Evolutionary conservation across 2,888 invertebrate species (phyloP).

Genomic region (Nephrocerus scutellatus): DNA sequence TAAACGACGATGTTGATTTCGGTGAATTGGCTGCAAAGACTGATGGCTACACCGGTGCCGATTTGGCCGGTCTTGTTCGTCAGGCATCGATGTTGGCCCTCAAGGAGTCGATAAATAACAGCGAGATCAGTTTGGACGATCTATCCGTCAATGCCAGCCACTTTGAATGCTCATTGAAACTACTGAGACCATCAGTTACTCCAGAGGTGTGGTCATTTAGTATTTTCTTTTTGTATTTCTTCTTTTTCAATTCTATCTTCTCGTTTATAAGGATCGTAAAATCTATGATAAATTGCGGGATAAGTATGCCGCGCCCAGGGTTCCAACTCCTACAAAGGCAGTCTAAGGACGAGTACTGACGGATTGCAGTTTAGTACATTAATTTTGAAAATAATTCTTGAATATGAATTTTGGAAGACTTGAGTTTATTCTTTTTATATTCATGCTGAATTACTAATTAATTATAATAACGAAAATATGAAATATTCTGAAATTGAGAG

Average conservation of each 20-base stretch:
- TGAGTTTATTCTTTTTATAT: neutral
- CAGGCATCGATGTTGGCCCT: slow-evolving; percentile 79
- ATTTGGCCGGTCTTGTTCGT: slow-evolving; percentile 80
- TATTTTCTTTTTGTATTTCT: slow-evolving; percentile 13
- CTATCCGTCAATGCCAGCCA: slow-evolving; percentile 62
- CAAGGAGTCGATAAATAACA: slow-evolving; percentile 62
- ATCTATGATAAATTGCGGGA: slow-evolving; percentile 68
- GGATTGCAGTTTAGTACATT: slow-evolving; percentile 4
- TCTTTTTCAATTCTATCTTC: slow-evolving; percentile 1
- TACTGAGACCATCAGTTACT: slow-evolving; percentile 82
- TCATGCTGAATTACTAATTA: too few relatives aligned
- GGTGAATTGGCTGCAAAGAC: slow-evolving; percentile 60
- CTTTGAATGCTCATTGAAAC: slow-evolving; percentile 67
- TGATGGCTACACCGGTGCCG: slow-evolving; percentile 87
- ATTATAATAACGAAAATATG: too few relatives aligned
- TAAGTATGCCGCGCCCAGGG: slow-evolving; percentile 53
- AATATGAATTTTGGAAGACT: too few relatives aligned
- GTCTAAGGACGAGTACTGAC: slow-evolving; percentile 20
- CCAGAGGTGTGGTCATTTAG: too few relatives aligned
- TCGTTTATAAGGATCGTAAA: slow-evolving; percentile 56
- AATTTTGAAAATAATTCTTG: too few relatives aligned
- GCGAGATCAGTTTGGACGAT: slow-evolving; percentile 48
- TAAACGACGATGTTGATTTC: slow-evolving; percentile 71
- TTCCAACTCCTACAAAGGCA: slow-evolving; percentile 24
- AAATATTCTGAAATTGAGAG: too few relatives aligned